Conservation (phyloP, 2,113 vertebrate species). For the Atractosteus spatula region DNA sequence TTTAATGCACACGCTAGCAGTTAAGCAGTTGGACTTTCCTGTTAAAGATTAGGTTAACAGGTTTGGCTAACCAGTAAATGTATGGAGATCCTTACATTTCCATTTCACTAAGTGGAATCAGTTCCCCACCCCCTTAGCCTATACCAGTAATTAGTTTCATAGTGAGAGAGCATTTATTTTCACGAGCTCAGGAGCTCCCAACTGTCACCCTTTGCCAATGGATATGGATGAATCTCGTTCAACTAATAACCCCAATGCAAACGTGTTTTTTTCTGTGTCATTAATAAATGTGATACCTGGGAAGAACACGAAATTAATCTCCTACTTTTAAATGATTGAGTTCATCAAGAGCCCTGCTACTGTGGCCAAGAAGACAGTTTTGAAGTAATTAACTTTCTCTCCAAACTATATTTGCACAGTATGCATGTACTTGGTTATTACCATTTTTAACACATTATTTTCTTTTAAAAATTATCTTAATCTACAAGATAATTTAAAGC, state of each 20-base stretch:
- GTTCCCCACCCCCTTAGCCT: constrained; percentile 38
- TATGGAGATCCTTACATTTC: constrained; percentile 19
- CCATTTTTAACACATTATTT: no score
- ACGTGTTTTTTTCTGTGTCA: constrained; percentile 51
- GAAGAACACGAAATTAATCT: constrained; percentile 58
- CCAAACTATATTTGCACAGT: no score
- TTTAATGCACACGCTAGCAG: background rate
- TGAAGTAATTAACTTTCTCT: constrained; percentile 15
- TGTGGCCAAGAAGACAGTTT: constrained; percentile 40
- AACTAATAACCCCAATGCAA: constrained; percentile 58
- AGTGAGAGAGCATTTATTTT: constrained; percentile 67
- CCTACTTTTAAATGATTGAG: constrained; percentile 36
- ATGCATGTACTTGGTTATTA: no score
- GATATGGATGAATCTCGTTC: constrained; percentile 61
- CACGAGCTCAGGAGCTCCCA: constrained; percentile 54
- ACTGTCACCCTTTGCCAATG: constrained; percentile 56
- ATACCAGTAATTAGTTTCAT: constrained; percentile 63
- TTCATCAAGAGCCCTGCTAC: constrained; percentile 40
- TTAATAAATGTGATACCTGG: constrained; percentile 54
- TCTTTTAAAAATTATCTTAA: no score
- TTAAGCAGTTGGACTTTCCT: background rate
- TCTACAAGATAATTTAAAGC: no score
- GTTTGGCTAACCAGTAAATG: background rate
- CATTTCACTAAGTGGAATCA: constrained; percentile 32
- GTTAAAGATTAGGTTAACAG: background rate